Evolutionary conservation across 2,113 vertebrate genomes (phyloP).

Genomic region (Osmerus eperlanus): DNA sequence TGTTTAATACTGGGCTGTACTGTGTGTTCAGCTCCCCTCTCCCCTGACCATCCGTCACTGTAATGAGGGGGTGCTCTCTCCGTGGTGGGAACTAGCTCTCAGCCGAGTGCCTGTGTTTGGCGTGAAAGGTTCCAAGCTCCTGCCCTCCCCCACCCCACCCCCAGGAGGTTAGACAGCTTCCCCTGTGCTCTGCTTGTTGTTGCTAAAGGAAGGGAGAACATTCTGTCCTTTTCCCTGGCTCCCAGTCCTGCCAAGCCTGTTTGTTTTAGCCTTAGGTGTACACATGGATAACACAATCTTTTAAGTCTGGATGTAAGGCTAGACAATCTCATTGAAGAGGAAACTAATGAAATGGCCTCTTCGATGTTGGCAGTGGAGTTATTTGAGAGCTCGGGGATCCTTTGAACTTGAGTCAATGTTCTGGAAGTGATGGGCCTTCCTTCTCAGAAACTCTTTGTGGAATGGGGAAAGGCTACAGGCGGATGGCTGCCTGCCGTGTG

Average conservation of each 20-base stretch:
- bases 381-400: too few species aligned
- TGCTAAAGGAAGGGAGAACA: slow-evolving; percentile 33
- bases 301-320: too few species aligned
- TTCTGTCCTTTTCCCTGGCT: slow-evolving; percentile 33
- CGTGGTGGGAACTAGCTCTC: not conserved
- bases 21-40: not conserved
- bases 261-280: not conserved
- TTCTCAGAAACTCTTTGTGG: too few species aligned
- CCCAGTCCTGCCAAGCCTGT: not conserved
- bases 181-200: slow-evolving; percentile 6
- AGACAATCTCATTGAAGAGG: too few species aligned
- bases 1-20: too few species aligned
- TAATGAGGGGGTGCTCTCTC: not conserved
- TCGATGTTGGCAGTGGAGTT: too few species aligned
- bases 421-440: too few species aligned
- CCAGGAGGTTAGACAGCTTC: not conserved
- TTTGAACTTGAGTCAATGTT: too few species aligned
- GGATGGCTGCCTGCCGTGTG: too few species aligned
- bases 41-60: not conserved
- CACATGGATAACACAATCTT: not conserved
- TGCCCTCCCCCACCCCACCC: not conserved
- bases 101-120: not conserved
- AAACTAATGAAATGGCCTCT: too few species aligned
- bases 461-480: too few species aligned
- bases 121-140: not conserved